phyloP scores from a whole-genome alignment of 2,888 invertebrate genomes.

The Drosophila longiperda region DNA sequence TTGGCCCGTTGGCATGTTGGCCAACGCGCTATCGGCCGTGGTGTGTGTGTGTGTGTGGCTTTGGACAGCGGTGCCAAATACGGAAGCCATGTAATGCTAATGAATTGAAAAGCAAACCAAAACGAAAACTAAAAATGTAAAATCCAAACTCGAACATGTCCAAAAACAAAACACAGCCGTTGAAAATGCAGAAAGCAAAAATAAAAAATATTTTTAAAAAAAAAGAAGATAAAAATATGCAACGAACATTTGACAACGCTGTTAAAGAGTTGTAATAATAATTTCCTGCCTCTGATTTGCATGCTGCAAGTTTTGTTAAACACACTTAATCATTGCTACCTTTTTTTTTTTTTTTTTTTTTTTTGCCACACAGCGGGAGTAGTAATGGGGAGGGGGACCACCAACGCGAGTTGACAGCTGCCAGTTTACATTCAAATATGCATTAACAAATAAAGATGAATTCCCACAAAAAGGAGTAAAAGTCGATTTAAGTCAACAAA shows the following conservation, averaged over 20 bases:
- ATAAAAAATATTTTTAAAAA: neutral
- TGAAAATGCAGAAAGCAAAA: conserved; percentile 8
- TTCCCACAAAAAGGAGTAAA: no score
- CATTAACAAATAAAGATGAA: no score
- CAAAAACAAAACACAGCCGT: conserved; percentile 35
- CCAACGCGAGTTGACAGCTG: conserved; percentile 43
- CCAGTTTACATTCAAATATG: neutral
- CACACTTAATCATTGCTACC: conserved; percentile 47
- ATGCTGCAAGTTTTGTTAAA: conserved; percentile 52
- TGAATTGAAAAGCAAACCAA: conserved; percentile 65
- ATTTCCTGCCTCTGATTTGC: conserved; percentile 78
- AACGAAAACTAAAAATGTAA: conserved; percentile 20
- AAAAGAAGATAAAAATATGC: neutral
- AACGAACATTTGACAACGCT: conserved; percentile 42
- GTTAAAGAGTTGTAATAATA: conserved; percentile 70
- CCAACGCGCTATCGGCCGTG: conserved; percentile 28
- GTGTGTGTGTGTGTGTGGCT: neutral
- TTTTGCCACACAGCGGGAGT: neutral
- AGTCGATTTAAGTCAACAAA: no score
- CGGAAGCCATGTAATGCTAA: conserved; percentile 80
- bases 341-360: conserved; percentile 8
- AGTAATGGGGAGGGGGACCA: conserved; percentile 5
- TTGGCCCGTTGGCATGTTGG: conserved; percentile 17
- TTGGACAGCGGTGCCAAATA: conserved; percentile 61
- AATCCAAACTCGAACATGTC: conserved; percentile 50